phyloP scores from a whole-genome alignment of 1,140 invertebrate species.

The Bilobella aurantiaca region DNA sequence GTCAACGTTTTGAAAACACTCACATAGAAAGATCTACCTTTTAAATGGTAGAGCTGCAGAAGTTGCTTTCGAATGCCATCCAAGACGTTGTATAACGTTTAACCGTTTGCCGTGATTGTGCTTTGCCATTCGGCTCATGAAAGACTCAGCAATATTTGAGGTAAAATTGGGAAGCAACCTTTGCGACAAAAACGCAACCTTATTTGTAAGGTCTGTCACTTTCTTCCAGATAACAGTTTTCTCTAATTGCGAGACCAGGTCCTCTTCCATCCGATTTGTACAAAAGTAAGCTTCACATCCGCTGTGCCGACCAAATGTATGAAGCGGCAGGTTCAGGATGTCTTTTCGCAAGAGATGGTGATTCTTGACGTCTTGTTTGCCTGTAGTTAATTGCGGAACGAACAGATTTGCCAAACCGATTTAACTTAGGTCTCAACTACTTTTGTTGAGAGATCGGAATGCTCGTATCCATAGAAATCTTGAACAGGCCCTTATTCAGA shows the following conservation, averaged over 20 bases:
- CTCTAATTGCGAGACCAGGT: not conserved
- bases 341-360: conserved; percentile 17
- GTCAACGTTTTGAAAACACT: not conserved
- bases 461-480: conserved; percentile 27
- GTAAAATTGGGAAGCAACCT: conserved; percentile 5
- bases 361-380: conserved; percentile 9
- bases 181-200: not conserved
- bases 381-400: not conserved
- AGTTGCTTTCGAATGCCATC: not conserved
- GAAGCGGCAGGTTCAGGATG: conserved; percentile 25
- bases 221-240: not conserved
- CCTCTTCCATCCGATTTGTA: not conserved
- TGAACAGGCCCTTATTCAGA: conserved; percentile 36
- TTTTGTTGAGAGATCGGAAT: conserved; percentile 13
- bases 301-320: conserved; percentile 34
- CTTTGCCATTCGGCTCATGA: conserved; percentile 11
- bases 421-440: not conserved
- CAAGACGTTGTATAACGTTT: not conserved
- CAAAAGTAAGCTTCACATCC: conserved; percentile 12
- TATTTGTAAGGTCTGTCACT: not conserved
- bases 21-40: not conserved
- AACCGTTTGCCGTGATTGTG: conserved; percentile 11
- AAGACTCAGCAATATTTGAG: conserved; percentile 5
- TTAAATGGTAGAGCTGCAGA: not conserved
- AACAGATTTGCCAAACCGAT: conserved; percentile 14